Percentiles rank a stretch among this genome's conserved stretches.
Conservation (phyloP, 2,113 vertebrate species). For the Acanthisitta chloris region DNA sequence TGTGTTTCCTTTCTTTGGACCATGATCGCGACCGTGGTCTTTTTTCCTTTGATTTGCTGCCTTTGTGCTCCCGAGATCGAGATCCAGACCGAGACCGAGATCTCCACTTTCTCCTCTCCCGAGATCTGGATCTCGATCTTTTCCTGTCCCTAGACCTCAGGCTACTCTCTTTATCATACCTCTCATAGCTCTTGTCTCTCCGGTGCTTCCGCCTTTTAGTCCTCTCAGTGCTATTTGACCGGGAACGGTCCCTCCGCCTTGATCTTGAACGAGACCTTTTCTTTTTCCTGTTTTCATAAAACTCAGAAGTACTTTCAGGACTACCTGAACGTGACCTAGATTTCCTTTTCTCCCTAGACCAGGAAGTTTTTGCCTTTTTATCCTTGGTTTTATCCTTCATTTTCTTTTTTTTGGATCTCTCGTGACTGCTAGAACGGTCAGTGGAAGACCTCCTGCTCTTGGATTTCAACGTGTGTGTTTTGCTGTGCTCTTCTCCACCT, state of each 20-base stretch:
- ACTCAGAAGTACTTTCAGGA: conserved; percentile 68
- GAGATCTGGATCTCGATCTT: conserved; percentile 71
- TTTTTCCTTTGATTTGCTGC: conserved; percentile 73
- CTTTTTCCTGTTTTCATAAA: conserved; percentile 64
- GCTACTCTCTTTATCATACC: conserved; percentile 60
- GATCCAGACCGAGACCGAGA: conserved; percentile 46
- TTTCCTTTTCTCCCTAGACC: conserved; percentile 71
- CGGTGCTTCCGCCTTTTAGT: conserved; percentile 70
- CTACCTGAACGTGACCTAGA: conserved; percentile 75
- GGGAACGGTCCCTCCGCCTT: conserved; percentile 67
- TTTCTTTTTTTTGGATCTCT: conserved; percentile 71
- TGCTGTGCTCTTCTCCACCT: conserved; percentile 39
- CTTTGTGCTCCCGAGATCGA: conserved; percentile 58
- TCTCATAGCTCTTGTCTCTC: conserved; percentile 69
- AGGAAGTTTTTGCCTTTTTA: conserved; percentile 61
- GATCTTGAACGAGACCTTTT: conserved; percentile 71
- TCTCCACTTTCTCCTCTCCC: conserved; percentile 72
- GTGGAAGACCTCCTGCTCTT: conserved; percentile 67
- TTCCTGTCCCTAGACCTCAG: conserved; percentile 59
- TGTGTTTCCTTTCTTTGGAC: conserved; percentile 80
- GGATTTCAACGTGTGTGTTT: conserved; percentile 49
- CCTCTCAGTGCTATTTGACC: conserved; percentile 78
- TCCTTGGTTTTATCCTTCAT: conserved; percentile 62
- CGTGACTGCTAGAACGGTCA: conserved; percentile 73
- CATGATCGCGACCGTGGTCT: conserved; percentile 60